Conservation (phyloP, 2,113 vertebrate genomes). For the Noturus placidus region DNA sequence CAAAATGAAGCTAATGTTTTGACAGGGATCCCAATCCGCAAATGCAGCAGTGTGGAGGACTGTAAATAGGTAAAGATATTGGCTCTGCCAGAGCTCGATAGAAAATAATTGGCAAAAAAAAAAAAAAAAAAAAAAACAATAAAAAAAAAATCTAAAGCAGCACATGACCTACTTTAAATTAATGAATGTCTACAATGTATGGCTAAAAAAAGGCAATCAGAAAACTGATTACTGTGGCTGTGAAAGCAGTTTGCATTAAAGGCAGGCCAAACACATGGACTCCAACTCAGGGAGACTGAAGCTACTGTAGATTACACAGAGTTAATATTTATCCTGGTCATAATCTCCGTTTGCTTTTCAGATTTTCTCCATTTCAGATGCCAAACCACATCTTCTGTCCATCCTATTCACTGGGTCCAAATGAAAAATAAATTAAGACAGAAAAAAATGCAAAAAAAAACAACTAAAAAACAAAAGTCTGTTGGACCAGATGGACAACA, state of each 20-base stretch:
- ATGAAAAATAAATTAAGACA: too few relatives aligned
- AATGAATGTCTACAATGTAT: constrained; percentile 14
- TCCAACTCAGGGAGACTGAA: background rate
- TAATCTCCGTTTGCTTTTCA: constrained; percentile 6
- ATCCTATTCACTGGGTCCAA: background rate
- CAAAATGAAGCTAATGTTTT: background rate
- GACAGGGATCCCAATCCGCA: background rate
- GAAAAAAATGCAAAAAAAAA: too few relatives aligned
- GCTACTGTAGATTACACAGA: constrained; percentile 37
- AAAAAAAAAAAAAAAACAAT: background rate
- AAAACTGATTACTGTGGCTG: background rate
- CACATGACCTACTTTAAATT: constrained; percentile 10
- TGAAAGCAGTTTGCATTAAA: background rate
- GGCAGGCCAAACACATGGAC: background rate
- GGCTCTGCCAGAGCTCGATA: constrained; percentile 1
- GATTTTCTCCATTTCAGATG: background rate
- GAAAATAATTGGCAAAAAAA: constrained; percentile 31
- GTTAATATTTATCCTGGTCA: constrained; percentile 31
- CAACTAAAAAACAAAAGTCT: background rate
- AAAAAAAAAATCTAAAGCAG: background rate
- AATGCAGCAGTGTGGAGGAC: background rate
- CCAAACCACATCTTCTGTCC: background rate
- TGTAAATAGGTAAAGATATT: constrained; percentile 24
- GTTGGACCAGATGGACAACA: background rate
- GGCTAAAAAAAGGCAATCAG: background rate